Evolutionary conservation across 2,113 vertebrate genomes (phyloP).

Genomic region (Malurus cyaneus): DNA sequence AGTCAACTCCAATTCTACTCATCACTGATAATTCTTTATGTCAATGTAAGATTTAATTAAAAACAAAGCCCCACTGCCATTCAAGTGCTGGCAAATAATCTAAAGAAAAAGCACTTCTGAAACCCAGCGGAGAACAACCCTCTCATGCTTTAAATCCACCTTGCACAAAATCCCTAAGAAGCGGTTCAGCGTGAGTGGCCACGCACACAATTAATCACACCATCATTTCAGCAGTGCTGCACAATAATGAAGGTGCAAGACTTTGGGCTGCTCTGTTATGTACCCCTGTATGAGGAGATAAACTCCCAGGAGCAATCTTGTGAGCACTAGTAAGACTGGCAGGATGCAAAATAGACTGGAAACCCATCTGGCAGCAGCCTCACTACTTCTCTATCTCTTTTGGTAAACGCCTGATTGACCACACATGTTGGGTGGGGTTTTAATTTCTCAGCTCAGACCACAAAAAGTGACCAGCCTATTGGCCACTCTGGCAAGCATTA

Average conservation of each 20-base stretch:
- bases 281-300: not conserved
- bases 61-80: not conserved
- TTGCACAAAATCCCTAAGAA: not conserved
- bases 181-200: fast-evolving
- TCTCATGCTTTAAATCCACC: not conserved
- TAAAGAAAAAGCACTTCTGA: not conserved
- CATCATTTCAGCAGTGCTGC: fast-evolving
- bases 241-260: not conserved
- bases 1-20: slow-evolving; percentile 30
- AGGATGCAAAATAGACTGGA: not conserved
- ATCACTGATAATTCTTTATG: not conserved
- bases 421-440: not conserved
- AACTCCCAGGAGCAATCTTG: not conserved
- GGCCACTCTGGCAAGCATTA: not conserved
- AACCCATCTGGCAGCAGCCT: not conserved
- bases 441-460: not conserved
- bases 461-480: not conserved
- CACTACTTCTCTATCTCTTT: not conserved
- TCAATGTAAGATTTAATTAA: slow-evolving; percentile 23
- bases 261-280: not conserved
- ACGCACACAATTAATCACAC: fast-evolving
- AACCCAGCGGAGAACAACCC: not conserved
- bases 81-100: not conserved
- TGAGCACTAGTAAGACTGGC: not conserved
- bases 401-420: fast-evolving